A percentile compares a stretch with the other conserved stretches of the same genome.
phyloP scores from a whole-genome alignment of 2,113 vertebrate species.

The Motacilla tschutschensis region DNA sequence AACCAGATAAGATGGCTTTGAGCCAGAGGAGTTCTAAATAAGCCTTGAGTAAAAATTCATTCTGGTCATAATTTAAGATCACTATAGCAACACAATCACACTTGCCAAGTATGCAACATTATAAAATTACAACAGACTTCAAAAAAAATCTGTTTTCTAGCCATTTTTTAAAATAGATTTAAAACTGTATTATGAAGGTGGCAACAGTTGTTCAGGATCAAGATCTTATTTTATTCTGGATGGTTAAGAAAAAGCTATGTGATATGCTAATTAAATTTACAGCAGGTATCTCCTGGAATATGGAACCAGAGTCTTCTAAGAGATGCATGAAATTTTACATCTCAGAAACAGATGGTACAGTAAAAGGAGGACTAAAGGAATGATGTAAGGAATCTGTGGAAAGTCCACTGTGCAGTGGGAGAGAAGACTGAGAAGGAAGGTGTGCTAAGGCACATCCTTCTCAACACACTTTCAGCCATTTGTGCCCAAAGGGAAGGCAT shows the following conservation, averaged over 20 bases:
- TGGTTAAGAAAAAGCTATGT: background rate
- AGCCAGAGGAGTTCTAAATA: background rate
- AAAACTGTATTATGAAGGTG: background rate
- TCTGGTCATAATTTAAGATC: slow-evolving; percentile 22
- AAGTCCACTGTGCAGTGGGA: background rate
- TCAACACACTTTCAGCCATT: background rate
- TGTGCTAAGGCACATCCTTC: background rate
- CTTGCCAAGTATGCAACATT: background rate
- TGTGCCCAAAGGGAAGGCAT: background rate
- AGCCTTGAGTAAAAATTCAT: slow-evolving; percentile 20
- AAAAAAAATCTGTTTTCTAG: background rate
- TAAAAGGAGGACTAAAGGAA: background rate
- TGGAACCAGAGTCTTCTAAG: background rate
- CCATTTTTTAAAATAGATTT: background rate
- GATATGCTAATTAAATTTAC: background rate
- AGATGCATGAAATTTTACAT: background rate
- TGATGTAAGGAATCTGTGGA: background rate
- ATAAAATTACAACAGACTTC: background rate
- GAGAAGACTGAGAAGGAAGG: background rate
- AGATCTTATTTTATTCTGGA: background rate
- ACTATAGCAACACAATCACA: slow-evolving; percentile 42
- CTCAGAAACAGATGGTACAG: background rate
- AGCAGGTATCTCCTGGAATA: background rate
- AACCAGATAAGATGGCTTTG: background rate
- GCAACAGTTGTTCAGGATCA: background rate